phyloP scores from a whole-genome alignment of 2,113 vertebrate genomes.

The Nerophis lumbriciformis region DNA sequence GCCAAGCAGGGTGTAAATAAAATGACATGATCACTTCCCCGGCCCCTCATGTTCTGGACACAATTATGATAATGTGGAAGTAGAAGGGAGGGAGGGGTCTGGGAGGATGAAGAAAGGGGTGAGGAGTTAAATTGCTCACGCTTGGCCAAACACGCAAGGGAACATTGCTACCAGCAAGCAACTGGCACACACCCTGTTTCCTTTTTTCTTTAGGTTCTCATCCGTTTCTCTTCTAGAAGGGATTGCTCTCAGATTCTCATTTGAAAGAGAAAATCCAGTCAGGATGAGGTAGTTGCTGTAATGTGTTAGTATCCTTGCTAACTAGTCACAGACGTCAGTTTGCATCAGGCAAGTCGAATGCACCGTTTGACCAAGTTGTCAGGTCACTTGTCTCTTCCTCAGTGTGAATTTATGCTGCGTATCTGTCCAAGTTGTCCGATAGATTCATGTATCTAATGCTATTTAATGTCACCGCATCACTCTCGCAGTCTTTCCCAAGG shows the following conservation, averaged over 20 bases:
- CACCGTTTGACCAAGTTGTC: constrained; percentile 42
- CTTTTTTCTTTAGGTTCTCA: constrained; percentile 26
- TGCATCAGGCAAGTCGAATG: constrained; percentile 27
- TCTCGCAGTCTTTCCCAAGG: neutral
- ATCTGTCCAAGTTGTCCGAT: constrained; percentile 25
- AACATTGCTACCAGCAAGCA: constrained; percentile 36
- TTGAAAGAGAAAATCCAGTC: constrained; percentile 82
- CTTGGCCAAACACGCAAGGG: constrained; percentile 80
- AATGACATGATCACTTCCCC: constrained; percentile 99
- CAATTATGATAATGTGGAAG: constrained; percentile 99
- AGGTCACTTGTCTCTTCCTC: constrained; percentile 32
- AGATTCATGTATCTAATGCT: constrained; percentile 35
- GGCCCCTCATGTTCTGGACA: constrained; percentile 98
- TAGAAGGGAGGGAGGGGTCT: constrained; percentile 65
- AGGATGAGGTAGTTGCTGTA: constrained; percentile 77
- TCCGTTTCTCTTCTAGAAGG: constrained; percentile 55
- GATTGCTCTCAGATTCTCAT: constrained; percentile 72
- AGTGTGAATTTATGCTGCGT: constrained; percentile 23
- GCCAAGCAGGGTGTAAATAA: constrained; percentile 99
- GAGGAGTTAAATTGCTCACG: constrained; percentile 58
- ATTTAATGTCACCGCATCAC: constrained; percentile 11
- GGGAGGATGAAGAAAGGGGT: constrained; percentile 73
- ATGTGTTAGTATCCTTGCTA: constrained; percentile 74
- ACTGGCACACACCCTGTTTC: constrained; percentile 56
- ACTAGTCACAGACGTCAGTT: constrained; percentile 55